These are phyloP conservation scores for Symphodus melops DNA, from an alignment of 2,113 vertebrate genomes.

Conservation along the genomic window DNA sequence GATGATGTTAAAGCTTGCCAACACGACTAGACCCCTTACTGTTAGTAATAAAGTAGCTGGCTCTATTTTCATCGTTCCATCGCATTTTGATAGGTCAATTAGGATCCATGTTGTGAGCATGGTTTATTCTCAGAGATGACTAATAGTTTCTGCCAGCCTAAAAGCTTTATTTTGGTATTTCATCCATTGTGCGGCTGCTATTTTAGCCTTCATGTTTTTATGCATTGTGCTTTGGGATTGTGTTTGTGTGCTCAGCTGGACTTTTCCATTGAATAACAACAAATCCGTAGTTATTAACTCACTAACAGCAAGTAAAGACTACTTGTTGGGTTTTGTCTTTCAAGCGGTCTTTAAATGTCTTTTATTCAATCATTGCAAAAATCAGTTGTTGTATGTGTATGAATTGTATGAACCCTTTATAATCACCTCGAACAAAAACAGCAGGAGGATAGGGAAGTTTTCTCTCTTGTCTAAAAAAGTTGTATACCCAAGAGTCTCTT, in stretches of 20 bases:
- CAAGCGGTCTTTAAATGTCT: not conserved
- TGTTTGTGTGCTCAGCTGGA: not conserved
- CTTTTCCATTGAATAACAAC: not conserved
- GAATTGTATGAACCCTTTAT: not conserved
- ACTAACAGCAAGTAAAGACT: not conserved
- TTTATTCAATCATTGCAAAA: not conserved
- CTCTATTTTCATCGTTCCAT: slow-evolving; percentile 27
- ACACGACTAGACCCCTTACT: slow-evolving; percentile 1
- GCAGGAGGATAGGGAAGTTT: not conserved
- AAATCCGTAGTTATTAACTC: slow-evolving; percentile 8
- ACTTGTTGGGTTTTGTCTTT: not conserved
- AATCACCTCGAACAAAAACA: slow-evolving; percentile 4
- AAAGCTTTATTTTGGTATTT: slow-evolving; percentile 44
- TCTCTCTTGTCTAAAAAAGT: slow-evolving; percentile 24
- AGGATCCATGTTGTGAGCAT: slow-evolving; percentile 40
- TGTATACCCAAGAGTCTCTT: slow-evolving; percentile 23
- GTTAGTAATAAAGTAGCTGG: slow-evolving; percentile 38
- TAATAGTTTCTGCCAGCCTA: slow-evolving; percentile 53
- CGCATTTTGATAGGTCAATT: slow-evolving; percentile 61
- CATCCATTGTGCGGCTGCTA: slow-evolving; percentile 51
- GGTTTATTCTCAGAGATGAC: slow-evolving; percentile 71
- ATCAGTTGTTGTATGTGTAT: no score
- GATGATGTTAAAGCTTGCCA: slow-evolving; percentile 33
- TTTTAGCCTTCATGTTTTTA: slow-evolving; percentile 33
- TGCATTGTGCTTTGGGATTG: not conserved